A percentile compares a stretch with the other conserved stretches of the same genome.
phyloP scores from a whole-genome alignment of 2,113 vertebrate species.

The Propithecus coquereli region DNA sequence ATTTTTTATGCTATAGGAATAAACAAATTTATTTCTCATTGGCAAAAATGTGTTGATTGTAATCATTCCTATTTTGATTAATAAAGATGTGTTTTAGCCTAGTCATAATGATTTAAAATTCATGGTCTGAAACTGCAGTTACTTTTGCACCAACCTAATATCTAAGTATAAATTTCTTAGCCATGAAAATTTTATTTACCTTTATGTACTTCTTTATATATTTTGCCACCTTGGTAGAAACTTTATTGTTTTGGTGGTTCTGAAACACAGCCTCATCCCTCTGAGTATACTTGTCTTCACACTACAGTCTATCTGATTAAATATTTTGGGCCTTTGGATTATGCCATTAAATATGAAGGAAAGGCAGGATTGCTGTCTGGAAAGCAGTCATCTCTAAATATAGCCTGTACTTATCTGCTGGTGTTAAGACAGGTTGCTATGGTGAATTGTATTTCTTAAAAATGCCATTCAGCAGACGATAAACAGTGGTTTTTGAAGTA shows the following conservation, averaged over 20 bases:
- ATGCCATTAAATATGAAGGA: conserved; percentile 66
- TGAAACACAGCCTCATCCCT: conserved; percentile 6
- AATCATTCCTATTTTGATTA: too few species aligned
- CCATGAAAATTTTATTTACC: conserved; percentile 28
- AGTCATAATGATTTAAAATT: too few species aligned
- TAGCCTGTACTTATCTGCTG: conserved; percentile 67
- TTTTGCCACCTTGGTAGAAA: background rate
- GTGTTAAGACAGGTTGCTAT: conserved; percentile 70
- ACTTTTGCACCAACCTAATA: too few species aligned
- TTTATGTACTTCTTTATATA: background rate
- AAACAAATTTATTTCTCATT: too few species aligned
- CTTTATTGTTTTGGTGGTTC: conserved; percentile 12
- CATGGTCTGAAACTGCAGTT: too few species aligned
- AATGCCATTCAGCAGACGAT: conserved; percentile 65
- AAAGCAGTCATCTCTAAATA: conserved; percentile 68
- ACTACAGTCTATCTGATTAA: conserved; percentile 46
- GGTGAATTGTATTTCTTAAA: conserved; percentile 71
- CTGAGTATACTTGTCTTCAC: conserved; percentile 45
- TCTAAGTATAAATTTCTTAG: conserved; percentile 16
- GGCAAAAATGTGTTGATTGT: too few species aligned
- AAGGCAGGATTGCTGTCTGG: conserved; percentile 51
- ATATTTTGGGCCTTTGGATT: conserved; percentile 67
- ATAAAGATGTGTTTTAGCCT: too few species aligned
- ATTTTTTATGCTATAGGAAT: too few species aligned
- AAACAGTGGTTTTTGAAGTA: conserved; percentile 51